Evolutionary conservation across 2,797 vertebrate genomes (phyloP).

Genomic region (Acanthurus lineatus): DNA sequence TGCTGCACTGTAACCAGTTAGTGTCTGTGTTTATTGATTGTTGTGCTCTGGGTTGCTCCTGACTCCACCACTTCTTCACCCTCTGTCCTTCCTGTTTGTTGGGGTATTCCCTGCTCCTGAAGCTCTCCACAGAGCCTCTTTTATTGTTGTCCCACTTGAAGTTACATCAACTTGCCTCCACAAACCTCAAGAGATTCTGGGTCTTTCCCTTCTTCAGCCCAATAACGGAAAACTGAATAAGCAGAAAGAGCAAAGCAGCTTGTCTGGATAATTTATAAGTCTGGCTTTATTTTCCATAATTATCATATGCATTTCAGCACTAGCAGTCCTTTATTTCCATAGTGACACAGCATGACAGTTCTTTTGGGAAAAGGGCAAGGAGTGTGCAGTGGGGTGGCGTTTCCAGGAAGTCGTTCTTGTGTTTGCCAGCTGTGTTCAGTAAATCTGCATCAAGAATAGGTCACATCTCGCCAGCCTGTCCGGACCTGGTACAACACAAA

Average conservation of each 20-base stretch:
- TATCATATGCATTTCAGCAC: conserved; percentile 61
- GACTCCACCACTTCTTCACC: conserved; percentile 28
- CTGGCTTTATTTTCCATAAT: conserved; percentile 64
- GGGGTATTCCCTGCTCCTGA: conserved; percentile 42
- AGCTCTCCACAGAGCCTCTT: conserved; percentile 21
- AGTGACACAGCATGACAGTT: conserved; percentile 71
- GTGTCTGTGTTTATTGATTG: conserved; percentile 48
- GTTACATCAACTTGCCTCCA: conserved; percentile 54
- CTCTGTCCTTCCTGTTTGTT: conserved; percentile 54
- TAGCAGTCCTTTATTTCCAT: conserved; percentile 69
- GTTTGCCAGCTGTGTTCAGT: conserved; percentile 71
- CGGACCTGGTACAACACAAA: conserved; percentile 48
- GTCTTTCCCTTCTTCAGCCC: conserved; percentile 56
- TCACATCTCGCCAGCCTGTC: conserved; percentile 37
- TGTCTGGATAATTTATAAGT: conserved; percentile 62
- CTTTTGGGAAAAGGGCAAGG: conserved; percentile 61
- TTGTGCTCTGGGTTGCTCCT: conserved; percentile 12
- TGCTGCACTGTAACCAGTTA: conserved; percentile 45
- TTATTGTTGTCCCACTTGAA: conserved; percentile 36
- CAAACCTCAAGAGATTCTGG: conserved; percentile 60
- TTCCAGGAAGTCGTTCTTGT: conserved; percentile 75
- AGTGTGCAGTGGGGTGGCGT: conserved; percentile 35
- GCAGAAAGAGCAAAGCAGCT: conserved; percentile 41
- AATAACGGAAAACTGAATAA: conserved; percentile 59
- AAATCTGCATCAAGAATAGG: conserved; percentile 72